Evolutionary conservation across 2,113 vertebrate genomes (phyloP).

Genomic region (Malurus alboscapulatus): DNA sequence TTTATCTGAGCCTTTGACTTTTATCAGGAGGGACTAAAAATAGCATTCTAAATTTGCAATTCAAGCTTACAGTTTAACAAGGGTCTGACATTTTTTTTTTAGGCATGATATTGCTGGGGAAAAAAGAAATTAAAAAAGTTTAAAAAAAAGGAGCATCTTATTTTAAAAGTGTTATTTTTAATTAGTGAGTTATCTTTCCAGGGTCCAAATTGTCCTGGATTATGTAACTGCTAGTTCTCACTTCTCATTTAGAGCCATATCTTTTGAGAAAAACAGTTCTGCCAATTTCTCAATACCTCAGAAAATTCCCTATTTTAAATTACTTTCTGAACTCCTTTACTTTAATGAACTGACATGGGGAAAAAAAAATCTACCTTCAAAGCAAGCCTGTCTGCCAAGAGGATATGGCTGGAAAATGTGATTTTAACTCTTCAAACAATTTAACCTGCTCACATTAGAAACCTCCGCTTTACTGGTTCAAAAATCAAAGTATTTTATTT

Average conservation of each 20-base stretch:
- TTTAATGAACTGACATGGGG: neutral
- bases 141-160: accelerated
- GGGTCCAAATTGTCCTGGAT: neutral
- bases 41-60: neutral
- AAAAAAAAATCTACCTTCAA: neutral
- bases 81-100: neutral
- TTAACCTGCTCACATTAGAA: neutral
- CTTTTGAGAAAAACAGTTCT: neutral
- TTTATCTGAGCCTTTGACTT: neutral
- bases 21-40: neutral
- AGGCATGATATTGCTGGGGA: accelerated
- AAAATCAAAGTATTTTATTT: neutral
- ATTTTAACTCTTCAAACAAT: neutral
- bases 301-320: neutral
- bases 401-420: neutral
- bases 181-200: neutral
- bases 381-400: neutral
- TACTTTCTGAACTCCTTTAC: neutral
- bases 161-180: neutral
- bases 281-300: neutral
- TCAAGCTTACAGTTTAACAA: neutral
- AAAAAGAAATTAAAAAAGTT: neutral
- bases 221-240: neutral
- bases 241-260: neutral
- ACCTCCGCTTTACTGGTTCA: neutral